Conservation (phyloP, 2,113 vertebrate genomes). For the Oncorhynchus mykiss region DNA sequence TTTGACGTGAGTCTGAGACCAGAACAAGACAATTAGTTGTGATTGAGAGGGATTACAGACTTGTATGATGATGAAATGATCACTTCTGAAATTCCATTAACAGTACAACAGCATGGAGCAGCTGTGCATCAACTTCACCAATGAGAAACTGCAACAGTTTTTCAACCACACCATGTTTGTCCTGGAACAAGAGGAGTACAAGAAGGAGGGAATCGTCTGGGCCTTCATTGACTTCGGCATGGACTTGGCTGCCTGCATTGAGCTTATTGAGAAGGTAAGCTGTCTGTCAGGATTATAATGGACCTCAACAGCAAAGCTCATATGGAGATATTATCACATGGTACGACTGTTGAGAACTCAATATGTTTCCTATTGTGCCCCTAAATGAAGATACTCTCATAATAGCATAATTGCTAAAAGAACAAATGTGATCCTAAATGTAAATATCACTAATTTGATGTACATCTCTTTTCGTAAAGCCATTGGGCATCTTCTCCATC, state of each 20-base stretch:
- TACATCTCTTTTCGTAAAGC: constrained; percentile 42
- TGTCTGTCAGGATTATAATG: no score
- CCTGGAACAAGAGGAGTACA: constrained; percentile 81
- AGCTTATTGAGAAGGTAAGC: constrained; percentile 85
- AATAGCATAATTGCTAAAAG: no score
- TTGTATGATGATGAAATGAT: no score
- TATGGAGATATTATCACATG: neutral
- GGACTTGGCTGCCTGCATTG: constrained; percentile 88
- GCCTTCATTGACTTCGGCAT: constrained; percentile 90
- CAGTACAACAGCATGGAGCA: constrained; percentile 83
- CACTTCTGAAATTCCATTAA: neutral
- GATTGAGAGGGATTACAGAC: no score
- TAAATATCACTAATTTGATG: neutral
- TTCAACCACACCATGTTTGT: constrained; percentile 78
- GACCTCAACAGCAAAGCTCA: neutral
- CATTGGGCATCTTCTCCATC: constrained; percentile 65
- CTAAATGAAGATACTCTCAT: no score
- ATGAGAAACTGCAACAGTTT: constrained; percentile 82
- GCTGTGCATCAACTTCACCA: constrained; percentile 81
- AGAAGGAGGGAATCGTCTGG: constrained; percentile 79
- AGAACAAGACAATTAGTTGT: neutral
- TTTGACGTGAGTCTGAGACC: constrained; percentile 16
- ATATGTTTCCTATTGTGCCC: no score
- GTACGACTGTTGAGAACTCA: neutral
- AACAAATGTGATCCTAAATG: no score